A percentile compares a stretch with the other conserved stretches of the same genome.
Evolutionary conservation across 2,888 invertebrate species (phyloP).

Genomic region (Morpho helenor): DNA sequence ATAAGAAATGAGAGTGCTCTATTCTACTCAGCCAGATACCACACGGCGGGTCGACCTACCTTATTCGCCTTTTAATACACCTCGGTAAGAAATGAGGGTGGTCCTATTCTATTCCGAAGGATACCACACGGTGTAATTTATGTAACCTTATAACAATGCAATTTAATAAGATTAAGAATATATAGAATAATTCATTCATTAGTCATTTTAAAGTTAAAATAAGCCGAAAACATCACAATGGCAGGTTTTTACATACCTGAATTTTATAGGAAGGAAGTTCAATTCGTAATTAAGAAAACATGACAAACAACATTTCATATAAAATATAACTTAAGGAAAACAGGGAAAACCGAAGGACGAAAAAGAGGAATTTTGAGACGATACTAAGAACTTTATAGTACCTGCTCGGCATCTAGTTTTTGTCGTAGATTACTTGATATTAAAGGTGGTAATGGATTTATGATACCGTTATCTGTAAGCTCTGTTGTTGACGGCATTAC

Average conservation of each 20-base stretch:
- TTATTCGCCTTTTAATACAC: too few relatives aligned
- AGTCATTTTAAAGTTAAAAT: too few relatives aligned
- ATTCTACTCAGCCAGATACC: too few relatives aligned
- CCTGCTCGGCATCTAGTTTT: slow-evolving; percentile 40
- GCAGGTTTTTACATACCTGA: not conserved
- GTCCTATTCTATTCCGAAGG: too few relatives aligned
- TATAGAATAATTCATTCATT: too few relatives aligned
- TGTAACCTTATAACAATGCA: too few relatives aligned
- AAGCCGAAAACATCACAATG: too few relatives aligned
- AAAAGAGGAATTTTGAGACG: slow-evolving; percentile 3
- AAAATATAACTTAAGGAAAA: not conserved
- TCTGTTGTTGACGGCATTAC: slow-evolving; percentile 28
- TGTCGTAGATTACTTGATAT: slow-evolving; percentile 41
- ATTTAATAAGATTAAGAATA: too few relatives aligned
- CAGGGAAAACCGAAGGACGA: slow-evolving; percentile 10
- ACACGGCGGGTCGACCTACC: too few relatives aligned
- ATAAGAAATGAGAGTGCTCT: too few relatives aligned
- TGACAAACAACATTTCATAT: not conserved
- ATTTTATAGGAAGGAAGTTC: slow-evolving; percentile 1
- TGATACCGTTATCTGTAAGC: slow-evolving; percentile 23
- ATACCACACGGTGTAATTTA: too few relatives aligned
- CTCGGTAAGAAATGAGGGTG: too few relatives aligned
- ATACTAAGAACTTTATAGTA: slow-evolving; percentile 22
- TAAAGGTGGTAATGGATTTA: slow-evolving; percentile 37
- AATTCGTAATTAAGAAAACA: not conserved